Evolutionary conservation across 2,888 invertebrate species (phyloP), one percentile per base, ranked within the genome.

Genomic region (Ormyrus rosae): DNA sequence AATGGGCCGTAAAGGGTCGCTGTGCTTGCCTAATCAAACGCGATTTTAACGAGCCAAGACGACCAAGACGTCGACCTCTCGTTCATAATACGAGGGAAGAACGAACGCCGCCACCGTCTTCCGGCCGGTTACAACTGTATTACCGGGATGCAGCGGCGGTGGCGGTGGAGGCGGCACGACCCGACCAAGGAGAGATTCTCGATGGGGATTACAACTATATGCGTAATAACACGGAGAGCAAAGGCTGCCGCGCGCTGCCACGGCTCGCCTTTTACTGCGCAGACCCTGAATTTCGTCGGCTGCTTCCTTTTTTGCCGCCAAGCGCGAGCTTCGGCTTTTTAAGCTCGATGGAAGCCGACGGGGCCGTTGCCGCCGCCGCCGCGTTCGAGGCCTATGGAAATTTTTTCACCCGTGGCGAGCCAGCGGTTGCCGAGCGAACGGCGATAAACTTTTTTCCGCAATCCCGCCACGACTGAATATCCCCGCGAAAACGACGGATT

Each of bases 21-120:
- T 45, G 8, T 13, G 58, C 55, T 83, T 81, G 83, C 76, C 83
- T 85, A 85, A 85, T 85, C 85, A 84, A 84, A 84, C 83, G 84
- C 81, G 83, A 84, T 84, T 85, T 85, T 85, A 85, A 85, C 84
- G 85, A 84, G 83, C 82, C 76, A 77, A 80, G 78, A 81, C 79
- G 84, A 80, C 55, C 55, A 34, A 34, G 34, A 34, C 34, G 34
- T 34, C 69, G 77, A 51, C 46, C 46, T 53, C 34, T 34, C 34
- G 34, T 2, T 60, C 51, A 56, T 64, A 74, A 77, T 72, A 19
- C 65, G 78, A 56, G 74, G 19, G 48, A 13, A 34, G 58, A 13
- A 10, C 3, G 46, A 46, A 46, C 68, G 19, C 75, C 50, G 63
- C 48, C 13, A 50, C 55, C 63, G 71, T 63, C 64, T 56, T 73